Evolutionary conservation across 2,113 vertebrate genomes (phyloP).

Genomic region (Vombatus ursinus): DNA sequence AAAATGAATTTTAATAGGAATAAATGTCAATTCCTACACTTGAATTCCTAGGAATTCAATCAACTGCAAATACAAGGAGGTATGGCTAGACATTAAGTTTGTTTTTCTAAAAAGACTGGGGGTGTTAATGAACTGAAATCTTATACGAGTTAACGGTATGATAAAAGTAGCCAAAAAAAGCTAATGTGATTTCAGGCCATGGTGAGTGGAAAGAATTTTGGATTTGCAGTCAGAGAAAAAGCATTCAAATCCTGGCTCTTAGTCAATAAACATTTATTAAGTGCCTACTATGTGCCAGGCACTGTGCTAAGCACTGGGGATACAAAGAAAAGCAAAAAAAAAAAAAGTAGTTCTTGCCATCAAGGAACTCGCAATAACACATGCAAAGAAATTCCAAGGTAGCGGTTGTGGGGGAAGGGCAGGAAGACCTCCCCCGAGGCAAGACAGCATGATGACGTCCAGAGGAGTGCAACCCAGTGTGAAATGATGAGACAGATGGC

Average conservation of each 20-base stretch:
- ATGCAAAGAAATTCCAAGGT: not conserved
- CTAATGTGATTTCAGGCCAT: not conserved
- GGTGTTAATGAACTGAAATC: not conserved
- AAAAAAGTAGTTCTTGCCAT: not conserved
- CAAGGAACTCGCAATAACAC: not conserved
- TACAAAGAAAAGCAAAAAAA: not conserved
- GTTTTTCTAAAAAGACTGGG: not conserved
- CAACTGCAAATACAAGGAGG: not conserved
- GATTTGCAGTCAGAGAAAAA: not conserved
- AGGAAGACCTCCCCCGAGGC: not conserved
- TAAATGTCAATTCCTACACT: not conserved
- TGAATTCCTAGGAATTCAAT: not conserved
- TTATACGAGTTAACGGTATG: not conserved
- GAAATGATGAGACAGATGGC: not conserved
- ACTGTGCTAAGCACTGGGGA: too few relatives aligned
- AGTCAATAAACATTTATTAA: not conserved
- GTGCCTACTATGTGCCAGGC: not conserved
- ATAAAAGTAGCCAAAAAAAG: not conserved
- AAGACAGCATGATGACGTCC: not conserved
- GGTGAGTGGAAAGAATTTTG: not conserved
- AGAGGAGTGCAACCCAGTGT: not conserved
- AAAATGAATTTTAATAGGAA: not conserved
- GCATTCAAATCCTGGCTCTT: not conserved
- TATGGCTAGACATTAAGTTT: not conserved
- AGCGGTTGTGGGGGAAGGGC: not conserved